Percentiles rank a stretch among this genome's conserved stretches.
phyloP scores from a whole-genome alignment of 2,113 vertebrate genomes.

The Vombatus ursinus region DNA sequence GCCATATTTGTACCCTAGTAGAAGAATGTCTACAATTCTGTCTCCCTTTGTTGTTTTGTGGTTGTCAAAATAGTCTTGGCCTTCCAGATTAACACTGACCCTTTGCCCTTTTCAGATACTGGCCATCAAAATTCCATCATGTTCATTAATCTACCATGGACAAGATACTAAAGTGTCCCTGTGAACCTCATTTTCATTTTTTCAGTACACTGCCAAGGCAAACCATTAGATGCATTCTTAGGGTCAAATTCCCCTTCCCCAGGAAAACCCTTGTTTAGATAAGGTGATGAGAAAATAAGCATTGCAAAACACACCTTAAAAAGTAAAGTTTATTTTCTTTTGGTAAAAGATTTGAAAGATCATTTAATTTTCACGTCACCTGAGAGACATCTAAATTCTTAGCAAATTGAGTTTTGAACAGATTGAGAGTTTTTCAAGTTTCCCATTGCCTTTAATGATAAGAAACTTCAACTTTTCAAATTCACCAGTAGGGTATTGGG shows the following conservation, averaged over 20 bases:
- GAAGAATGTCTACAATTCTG: background rate
- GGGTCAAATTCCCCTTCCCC: slow-evolving; percentile 43
- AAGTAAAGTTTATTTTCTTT: slow-evolving; percentile 36
- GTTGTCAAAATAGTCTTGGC: background rate
- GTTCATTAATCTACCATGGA: slow-evolving; percentile 17
- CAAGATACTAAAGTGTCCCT: slow-evolving; percentile 14
- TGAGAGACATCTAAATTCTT: slow-evolving; percentile 35
- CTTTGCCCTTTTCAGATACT: slow-evolving; percentile 40
- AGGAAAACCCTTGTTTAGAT: slow-evolving; percentile 23
- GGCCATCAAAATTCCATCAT: background rate
- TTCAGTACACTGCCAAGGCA: slow-evolving; percentile 43
- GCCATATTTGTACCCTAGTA: background rate
- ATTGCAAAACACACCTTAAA: slow-evolving; percentile 3
- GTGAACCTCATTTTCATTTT: slow-evolving; percentile 19
- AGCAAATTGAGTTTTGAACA: slow-evolving; percentile 17
- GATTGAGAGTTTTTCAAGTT: background rate
- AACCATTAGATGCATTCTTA: slow-evolving; percentile 26
- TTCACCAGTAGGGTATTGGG: slow-evolving; percentile 21
- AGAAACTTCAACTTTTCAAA: slow-evolving; percentile 7
- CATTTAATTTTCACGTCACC: slow-evolving; percentile 67
- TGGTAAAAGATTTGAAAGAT: slow-evolving; percentile 45
- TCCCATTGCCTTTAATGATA: background rate
- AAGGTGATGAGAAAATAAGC: background rate
- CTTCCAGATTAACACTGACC: slow-evolving; percentile 40
- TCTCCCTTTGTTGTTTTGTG: slow-evolving; percentile 36